phyloP scores from a whole-genome alignment of 1,140 invertebrate genomes.

The Druon quercuslanigerum region DNA sequence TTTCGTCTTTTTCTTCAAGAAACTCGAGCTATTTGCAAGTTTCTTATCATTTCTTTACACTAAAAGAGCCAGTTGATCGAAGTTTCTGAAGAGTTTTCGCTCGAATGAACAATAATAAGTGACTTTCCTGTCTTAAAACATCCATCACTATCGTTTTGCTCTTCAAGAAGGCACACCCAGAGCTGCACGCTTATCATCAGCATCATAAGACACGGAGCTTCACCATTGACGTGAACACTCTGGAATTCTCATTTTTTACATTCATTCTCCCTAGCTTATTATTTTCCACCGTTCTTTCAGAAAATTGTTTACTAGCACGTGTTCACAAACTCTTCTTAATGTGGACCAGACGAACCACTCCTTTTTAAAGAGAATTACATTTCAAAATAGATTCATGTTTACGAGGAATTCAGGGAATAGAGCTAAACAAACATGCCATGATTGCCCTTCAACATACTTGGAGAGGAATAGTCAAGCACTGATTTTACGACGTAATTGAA shows the following conservation, averaged over 20 bases:
- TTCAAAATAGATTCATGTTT: no score
- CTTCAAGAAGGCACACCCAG: background rate
- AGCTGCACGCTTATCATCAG: background rate
- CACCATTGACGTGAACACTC: background rate
- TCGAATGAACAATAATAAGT: background rate
- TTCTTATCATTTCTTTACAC: background rate
- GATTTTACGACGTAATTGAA: conserved; percentile 23
- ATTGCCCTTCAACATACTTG: background rate
- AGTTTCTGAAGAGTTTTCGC: background rate
- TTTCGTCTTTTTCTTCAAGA: no score
- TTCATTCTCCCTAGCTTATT: background rate
- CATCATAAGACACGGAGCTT: background rate
- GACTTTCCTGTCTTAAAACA: background rate
- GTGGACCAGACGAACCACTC: background rate
- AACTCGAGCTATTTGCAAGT: no score
- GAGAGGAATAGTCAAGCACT: background rate
- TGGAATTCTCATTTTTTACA: background rate
- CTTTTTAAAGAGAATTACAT: no score
- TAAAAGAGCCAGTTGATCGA: background rate
- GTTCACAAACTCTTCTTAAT: background rate
- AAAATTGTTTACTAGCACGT: background rate
- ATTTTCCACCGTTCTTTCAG: background rate
- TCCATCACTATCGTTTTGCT: background rate
- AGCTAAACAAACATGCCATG: background rate
- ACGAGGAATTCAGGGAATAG: no score